Evolutionary conservation across 2,113 vertebrate species (phyloP).

Genomic region (Perca fluviatilis): DNA sequence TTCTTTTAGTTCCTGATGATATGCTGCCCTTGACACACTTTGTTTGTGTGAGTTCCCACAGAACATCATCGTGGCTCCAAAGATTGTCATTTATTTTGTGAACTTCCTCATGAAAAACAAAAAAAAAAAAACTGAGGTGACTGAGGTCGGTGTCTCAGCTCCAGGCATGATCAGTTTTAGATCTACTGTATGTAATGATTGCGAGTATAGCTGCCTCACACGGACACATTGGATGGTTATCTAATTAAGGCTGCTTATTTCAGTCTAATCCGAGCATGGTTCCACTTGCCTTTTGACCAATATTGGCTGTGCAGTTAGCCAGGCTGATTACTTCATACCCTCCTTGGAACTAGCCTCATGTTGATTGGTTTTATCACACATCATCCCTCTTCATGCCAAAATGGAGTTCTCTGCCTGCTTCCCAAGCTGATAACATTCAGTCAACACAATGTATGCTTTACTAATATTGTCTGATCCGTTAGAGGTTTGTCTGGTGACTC

Average conservation of each 20-base stretch:
- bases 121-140: background rate
- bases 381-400: background rate
- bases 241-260: slow-evolving; percentile 48
- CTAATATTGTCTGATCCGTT: slow-evolving; percentile 29
- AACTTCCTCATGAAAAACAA: background rate
- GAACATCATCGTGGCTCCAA: background rate
- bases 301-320: background rate
- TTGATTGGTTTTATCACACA: slow-evolving; percentile 8
- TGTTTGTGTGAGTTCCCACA: background rate
- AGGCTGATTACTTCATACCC: slow-evolving; percentile 22
- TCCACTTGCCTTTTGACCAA: slow-evolving; percentile 22
- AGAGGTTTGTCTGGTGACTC: slow-evolving; percentile 1
- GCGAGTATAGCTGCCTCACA: slow-evolving; percentile 10
- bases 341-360: background rate
- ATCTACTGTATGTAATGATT: slow-evolving; percentile 4
- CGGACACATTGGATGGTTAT: slow-evolving; percentile 19
- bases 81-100: background rate
- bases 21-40: background rate
- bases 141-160: background rate
- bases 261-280: slow-evolving; percentile 10
- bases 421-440: slow-evolving; percentile 23
- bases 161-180: slow-evolving; percentile 2
- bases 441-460: slow-evolving; percentile 18
- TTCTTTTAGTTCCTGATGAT: slow-evolving; percentile 5
- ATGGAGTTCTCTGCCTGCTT: background rate